Evolutionary conservation across 2,888 invertebrate genomes (phyloP).

Genomic region (Drosophila quinaria): DNA sequence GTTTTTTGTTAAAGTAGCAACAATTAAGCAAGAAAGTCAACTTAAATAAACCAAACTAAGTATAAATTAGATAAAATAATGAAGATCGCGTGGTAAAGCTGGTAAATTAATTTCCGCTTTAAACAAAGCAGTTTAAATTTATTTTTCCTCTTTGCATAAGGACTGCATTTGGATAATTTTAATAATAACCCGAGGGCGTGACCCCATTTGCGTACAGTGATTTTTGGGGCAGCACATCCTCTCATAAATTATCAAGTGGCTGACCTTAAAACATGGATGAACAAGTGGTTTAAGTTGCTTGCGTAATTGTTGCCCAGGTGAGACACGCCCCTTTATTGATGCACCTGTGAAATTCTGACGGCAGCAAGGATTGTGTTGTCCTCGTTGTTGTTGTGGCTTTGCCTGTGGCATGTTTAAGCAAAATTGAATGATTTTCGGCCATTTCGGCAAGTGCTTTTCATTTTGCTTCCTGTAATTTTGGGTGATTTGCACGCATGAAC

Average conservation of each 20-base stretch:
- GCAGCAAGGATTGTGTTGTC: constrained; percentile 40
- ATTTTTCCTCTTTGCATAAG: background rate
- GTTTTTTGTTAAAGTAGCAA: too few relatives aligned
- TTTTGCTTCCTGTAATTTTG: constrained; percentile 75
- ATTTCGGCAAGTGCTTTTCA: constrained; percentile 70
- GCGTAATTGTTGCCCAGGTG: constrained; percentile 46
- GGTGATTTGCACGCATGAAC: constrained; percentile 64
- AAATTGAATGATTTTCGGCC: constrained; percentile 79
- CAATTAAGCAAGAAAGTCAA: too few relatives aligned
- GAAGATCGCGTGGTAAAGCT: too few relatives aligned
- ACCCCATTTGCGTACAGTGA: constrained; percentile 46
- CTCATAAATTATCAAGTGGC: constrained; percentile 38
- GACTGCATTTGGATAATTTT: background rate
- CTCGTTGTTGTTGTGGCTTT: constrained; percentile 44
- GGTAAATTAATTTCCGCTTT: too few relatives aligned
- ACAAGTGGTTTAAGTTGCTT: constrained; percentile 47
- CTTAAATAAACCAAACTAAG: too few relatives aligned
- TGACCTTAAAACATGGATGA: constrained; percentile 52
- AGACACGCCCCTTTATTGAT: constrained; percentile 57
- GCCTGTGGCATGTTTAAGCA: constrained; percentile 46
- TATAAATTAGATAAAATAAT: too few relatives aligned
- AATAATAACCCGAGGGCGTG: constrained; percentile 32
- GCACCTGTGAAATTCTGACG: constrained; percentile 57
- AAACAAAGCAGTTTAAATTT: constrained; percentile 40
- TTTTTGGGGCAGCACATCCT: constrained; percentile 51